phyloP scores from a whole-genome alignment of 2,888 invertebrate species.

The Eutolmus rufibarbis region DNA sequence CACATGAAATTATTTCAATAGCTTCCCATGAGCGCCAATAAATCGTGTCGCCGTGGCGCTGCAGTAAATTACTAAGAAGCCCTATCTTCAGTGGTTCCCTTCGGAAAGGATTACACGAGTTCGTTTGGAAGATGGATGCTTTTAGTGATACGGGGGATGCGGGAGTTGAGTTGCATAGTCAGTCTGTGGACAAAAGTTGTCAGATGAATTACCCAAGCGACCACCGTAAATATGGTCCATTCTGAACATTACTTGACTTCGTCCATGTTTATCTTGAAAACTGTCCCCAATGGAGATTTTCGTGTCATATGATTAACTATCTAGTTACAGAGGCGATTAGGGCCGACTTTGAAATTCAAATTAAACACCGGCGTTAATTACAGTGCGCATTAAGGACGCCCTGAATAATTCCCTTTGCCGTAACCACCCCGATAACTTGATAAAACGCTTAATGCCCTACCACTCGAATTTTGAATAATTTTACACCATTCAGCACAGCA shows the following conservation, averaged over 20 bases:
- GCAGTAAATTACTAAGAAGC: background rate
- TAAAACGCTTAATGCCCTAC: background rate
- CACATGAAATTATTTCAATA: background rate
- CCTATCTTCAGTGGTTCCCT: background rate
- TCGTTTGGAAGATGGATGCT: background rate
- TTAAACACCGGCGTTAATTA: background rate
- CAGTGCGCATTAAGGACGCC: background rate
- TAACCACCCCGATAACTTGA: background rate
- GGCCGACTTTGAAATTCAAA: background rate
- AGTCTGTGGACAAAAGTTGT: background rate
- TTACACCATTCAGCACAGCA: background rate
- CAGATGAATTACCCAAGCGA: background rate
- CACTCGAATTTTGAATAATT: background rate
- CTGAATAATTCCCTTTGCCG: background rate
- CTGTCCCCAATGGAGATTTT: background rate
- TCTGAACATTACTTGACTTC: background rate
- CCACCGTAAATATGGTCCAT: background rate
- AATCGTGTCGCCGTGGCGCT: background rate
- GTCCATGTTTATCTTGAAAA: background rate
- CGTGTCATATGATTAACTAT: background rate
- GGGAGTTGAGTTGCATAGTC: background rate
- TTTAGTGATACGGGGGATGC: background rate
- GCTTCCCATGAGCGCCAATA: background rate
- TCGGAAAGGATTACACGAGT: background rate
- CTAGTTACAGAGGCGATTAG: background rate